Conservation (phyloP, 2,888 invertebrate species). For the Synergus gifuensis region DNA sequence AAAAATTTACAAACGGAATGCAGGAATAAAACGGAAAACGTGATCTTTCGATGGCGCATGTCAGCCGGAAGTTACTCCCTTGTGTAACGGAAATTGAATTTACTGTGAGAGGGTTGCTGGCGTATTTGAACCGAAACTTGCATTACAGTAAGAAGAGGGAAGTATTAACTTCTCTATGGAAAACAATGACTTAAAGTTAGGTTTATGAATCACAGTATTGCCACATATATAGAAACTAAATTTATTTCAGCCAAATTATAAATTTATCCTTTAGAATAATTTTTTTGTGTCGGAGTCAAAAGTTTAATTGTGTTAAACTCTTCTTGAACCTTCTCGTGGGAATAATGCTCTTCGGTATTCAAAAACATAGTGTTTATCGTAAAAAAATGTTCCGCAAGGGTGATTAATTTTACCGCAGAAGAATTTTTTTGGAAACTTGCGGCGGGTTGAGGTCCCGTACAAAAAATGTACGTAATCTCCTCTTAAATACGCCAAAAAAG, state of each 20-base stretch:
- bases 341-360: not conserved
- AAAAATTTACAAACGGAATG: slow-evolving; percentile 46
- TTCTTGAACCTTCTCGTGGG: not conserved
- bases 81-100: slow-evolving; percentile 53
- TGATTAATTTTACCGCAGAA: not conserved
- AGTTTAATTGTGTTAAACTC: not conserved
- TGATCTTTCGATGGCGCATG: slow-evolving; percentile 48
- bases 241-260: not conserved
- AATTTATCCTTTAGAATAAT: not conserved
- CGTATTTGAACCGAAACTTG: slow-evolving; percentile 16
- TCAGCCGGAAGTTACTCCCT: slow-evolving; percentile 51
- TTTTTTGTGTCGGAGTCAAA: too few species aligned
- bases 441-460: not conserved
- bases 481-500: slow-evolving; percentile 17
- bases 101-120: slow-evolving; percentile 44
- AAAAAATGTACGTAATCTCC: not conserved
- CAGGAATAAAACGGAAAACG: slow-evolving; percentile 46
- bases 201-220: slow-evolving; percentile 18
- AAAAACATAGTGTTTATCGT: not conserved
- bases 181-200: slow-evolving; percentile 34
- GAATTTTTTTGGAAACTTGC: not conserved
- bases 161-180: not conserved
- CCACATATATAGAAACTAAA: slow-evolving; percentile 6
- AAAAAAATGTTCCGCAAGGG: not conserved
- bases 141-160: slow-evolving; percentile 17